Percentiles rank a stretch among this genome's conserved stretches.
phyloP scores from a whole-genome alignment of 2,797 vertebrate species.

The Chelon auratus region DNA sequence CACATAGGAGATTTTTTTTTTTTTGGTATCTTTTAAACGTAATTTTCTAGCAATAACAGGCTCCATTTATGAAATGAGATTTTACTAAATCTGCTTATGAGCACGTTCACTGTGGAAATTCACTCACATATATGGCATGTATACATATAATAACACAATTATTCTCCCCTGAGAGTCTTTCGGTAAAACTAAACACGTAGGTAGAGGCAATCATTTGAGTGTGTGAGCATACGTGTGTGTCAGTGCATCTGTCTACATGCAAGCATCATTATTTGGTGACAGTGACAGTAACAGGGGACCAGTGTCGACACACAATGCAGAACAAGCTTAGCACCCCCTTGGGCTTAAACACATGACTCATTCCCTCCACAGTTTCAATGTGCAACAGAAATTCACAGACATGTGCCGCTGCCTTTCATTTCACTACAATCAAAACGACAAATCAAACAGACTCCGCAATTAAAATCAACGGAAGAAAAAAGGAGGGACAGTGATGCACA shows the following conservation, averaged over 20 bases:
- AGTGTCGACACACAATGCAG: slow-evolving; percentile 64
- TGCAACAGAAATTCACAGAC: slow-evolving; percentile 40
- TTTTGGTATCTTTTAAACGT: slow-evolving; percentile 56
- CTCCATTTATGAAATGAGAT: slow-evolving; percentile 64
- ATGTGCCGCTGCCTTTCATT: slow-evolving; percentile 58
- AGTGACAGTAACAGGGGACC: slow-evolving; percentile 70
- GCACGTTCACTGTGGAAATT: slow-evolving; percentile 40
- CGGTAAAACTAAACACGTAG: slow-evolving; percentile 21
- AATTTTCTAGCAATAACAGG: slow-evolving; percentile 63
- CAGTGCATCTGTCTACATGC: slow-evolving; percentile 54
- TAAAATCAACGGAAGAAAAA: slow-evolving; percentile 56
- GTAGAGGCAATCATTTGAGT: slow-evolving; percentile 22
- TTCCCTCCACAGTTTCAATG: slow-evolving; percentile 64
- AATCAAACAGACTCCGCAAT: slow-evolving; percentile 27
- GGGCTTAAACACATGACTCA: slow-evolving; percentile 73
- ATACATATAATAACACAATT: slow-evolving; percentile 25
- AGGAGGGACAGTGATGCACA: slow-evolving; percentile 9
- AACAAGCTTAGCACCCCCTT: slow-evolving; percentile 69
- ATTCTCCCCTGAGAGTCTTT: slow-evolving; percentile 27
- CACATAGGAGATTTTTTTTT: slow-evolving; percentile 35
- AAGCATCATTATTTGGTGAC: slow-evolving; percentile 59
- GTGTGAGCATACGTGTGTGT: slow-evolving; percentile 11
- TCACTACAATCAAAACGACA: slow-evolving; percentile 23
- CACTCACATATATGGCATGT: slow-evolving; percentile 24
- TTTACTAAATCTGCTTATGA: slow-evolving; percentile 39